A percentile compares a stretch with the other conserved stretches of the same genome.
Evolutionary conservation across 1,140 invertebrate species (phyloP).

Genomic region (Lepidurus packardi): DNA sequence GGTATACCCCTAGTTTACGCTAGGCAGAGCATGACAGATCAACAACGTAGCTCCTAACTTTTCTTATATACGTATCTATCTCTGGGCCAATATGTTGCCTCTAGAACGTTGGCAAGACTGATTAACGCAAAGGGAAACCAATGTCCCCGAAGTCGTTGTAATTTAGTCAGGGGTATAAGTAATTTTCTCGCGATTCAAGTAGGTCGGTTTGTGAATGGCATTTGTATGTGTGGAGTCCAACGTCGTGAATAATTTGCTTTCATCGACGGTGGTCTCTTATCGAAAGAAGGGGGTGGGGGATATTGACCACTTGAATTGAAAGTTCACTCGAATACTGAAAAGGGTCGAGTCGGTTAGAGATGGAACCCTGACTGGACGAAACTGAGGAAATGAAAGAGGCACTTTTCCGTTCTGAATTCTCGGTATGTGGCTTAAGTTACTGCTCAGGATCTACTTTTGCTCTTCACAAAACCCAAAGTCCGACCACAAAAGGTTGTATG

Average conservation of each 20-base stretch:
- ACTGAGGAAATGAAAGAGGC: conserved; percentile 5
- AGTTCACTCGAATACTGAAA: background rate
- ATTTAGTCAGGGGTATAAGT: background rate
- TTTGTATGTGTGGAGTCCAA: background rate
- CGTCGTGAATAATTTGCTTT: background rate
- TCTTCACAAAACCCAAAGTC: background rate
- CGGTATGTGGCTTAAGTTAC: conserved; percentile 7
- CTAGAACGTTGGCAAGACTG: background rate
- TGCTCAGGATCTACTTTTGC: background rate
- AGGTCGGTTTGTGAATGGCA: background rate
- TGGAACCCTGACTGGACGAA: conserved; percentile 1
- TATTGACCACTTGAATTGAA: background rate
- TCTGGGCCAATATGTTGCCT: background rate
- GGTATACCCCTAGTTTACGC: background rate
- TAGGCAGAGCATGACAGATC: background rate
- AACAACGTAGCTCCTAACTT: background rate
- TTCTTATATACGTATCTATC: background rate
- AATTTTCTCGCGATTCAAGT: background rate
- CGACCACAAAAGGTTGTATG: conserved; percentile 6
- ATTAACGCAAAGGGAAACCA: background rate
- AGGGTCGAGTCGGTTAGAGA: background rate
- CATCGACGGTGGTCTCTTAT: background rate
- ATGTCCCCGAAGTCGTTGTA: background rate
- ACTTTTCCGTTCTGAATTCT: background rate
- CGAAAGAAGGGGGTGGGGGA: background rate